phyloP scores from a whole-genome alignment of 1,140 invertebrate genomes.

The Pinna nobilis region DNA sequence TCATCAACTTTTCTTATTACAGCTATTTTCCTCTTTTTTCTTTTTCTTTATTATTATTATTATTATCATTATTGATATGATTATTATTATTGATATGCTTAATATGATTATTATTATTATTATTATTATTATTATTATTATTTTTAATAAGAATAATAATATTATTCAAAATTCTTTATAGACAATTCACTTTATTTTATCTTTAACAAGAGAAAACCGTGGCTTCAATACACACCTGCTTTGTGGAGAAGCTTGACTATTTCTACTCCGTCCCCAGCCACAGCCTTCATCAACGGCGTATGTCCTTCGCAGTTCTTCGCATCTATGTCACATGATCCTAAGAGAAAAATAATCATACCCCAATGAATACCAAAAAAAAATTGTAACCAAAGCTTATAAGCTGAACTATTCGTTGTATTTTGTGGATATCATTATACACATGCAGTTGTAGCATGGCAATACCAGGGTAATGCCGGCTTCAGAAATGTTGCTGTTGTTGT shows the following conservation, averaged over 20 bases:
- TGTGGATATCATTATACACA: not conserved
- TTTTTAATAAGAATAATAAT: not conserved
- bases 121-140: not conserved
- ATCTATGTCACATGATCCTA: constrained; percentile 22
- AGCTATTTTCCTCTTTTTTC: no score
- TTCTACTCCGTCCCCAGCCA: constrained; percentile 24
- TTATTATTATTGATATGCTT: constrained; percentile 1
- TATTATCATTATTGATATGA: no score
- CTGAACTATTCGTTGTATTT: not conserved
- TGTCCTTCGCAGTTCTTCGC: constrained; percentile 24
- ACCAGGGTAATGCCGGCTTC: no score
- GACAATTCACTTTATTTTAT: not conserved
- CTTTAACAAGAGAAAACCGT: not conserved
- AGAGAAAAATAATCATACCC: not conserved
- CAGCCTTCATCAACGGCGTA: constrained; percentile 38
- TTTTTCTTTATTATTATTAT: no score
- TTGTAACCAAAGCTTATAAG: not conserved
- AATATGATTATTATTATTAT: not conserved
- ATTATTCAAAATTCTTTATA: not conserved
- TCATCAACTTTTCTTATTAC: no score
- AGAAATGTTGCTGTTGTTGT: no score
- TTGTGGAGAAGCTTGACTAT: constrained; percentile 33
- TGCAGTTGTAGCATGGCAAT: not conserved
- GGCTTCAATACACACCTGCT: constrained; percentile 20
- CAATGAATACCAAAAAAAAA: not conserved